Conservation (phyloP, 2,797 vertebrate species). For the Rhinatrema bivittatum region DNA sequence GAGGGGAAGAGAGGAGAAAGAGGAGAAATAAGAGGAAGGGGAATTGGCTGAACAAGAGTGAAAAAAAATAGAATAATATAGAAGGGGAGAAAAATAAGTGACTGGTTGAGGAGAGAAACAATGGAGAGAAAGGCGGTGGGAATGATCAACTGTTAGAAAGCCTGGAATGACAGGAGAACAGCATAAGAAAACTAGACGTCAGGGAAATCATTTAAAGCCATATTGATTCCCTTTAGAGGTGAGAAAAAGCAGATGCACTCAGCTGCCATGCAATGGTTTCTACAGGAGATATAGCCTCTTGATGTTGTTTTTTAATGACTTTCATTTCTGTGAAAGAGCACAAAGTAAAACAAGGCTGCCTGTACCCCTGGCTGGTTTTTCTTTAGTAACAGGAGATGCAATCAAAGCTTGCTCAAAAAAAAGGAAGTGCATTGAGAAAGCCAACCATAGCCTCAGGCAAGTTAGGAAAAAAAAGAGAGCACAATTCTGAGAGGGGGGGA, state of each 20-base stretch:
- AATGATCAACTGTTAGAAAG: conserved; percentile 47
- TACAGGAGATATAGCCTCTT: conserved; percentile 6
- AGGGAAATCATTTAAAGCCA: conserved; percentile 77
- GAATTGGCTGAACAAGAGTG: too few relatives aligned
- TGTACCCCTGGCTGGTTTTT: rapidly evolving
- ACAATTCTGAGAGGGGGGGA: not conserved
- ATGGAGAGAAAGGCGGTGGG: conserved; percentile 37
- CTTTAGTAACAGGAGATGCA: not conserved
- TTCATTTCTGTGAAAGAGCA: not conserved
- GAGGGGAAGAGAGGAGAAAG: conserved; percentile 5
- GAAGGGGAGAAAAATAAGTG: too few relatives aligned
- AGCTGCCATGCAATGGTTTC: conserved; percentile 34
- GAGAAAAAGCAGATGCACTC: conserved; percentile 52
- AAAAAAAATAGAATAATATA: too few relatives aligned
- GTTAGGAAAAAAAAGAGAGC: rapidly evolving
- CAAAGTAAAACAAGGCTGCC: not conserved
- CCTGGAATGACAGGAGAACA: conserved; percentile 48
- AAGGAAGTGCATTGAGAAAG: not conserved
- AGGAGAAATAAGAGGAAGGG: not conserved
- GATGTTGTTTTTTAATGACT: not conserved
- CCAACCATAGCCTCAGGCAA: not conserved
- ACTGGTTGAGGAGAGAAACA: conserved; percentile 2
- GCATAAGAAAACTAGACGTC: conserved; percentile 70
- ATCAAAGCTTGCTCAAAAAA: not conserved
- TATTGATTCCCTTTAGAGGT: conserved; percentile 79